Evolutionary conservation across 2,113 vertebrate genomes (phyloP).

Genomic region (Corythornis vintsioides): DNA sequence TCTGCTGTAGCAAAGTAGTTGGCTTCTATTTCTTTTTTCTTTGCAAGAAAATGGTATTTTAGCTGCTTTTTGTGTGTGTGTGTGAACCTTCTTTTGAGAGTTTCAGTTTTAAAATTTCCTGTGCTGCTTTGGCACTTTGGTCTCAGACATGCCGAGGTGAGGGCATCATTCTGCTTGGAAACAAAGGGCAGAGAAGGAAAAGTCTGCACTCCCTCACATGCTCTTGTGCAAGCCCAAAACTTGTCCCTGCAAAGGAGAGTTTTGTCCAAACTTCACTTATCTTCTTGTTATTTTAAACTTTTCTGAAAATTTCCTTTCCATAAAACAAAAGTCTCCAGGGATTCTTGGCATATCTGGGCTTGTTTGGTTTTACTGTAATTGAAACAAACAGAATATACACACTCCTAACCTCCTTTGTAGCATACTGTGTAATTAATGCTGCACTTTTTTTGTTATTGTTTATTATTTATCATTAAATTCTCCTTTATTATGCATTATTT

Average conservation of each 20-base stretch:
- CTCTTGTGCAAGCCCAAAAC: background rate
- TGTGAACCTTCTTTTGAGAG: background rate
- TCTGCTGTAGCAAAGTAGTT: background rate
- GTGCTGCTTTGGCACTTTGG: background rate
- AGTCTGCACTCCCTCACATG: rapidly evolving
- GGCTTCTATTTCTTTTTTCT: background rate
- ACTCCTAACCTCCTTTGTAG: slow-evolving; percentile 11
- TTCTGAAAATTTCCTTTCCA: background rate
- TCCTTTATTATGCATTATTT: background rate
- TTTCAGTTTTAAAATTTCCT: background rate
- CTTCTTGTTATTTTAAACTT: background rate
- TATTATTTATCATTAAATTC: background rate
- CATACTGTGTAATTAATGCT: background rate
- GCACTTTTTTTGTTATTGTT: background rate
- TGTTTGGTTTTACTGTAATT: slow-evolving; percentile 40
- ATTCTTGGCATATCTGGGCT: background rate
- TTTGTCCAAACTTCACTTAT: slow-evolving; percentile 3
- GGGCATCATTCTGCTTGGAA: background rate
- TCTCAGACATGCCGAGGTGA: background rate
- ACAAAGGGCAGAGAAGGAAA: background rate
- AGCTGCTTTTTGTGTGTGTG: background rate
- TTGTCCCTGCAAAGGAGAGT: background rate
- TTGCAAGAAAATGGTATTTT: background rate
- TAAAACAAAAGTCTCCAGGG: background rate
- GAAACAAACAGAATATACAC: slow-evolving; percentile 1